phyloP scores from a whole-genome alignment of 2,888 invertebrate species.

The Eupithecia subumbrata region DNA sequence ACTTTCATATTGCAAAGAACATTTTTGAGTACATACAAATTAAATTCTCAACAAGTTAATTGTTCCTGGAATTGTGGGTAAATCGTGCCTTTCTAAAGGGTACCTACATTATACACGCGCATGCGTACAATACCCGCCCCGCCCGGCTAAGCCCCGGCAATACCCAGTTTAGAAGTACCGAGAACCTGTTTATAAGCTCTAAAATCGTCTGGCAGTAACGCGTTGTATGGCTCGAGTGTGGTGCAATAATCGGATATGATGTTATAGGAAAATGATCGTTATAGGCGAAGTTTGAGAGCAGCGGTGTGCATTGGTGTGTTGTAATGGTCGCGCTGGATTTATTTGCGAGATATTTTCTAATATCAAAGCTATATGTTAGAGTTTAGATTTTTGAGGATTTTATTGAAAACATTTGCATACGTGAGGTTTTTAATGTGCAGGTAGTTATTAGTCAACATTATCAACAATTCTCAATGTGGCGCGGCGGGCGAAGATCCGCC shows the following conservation, averaged over 20 bases:
- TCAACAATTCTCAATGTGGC: too few species aligned
- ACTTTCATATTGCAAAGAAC: slow-evolving; percentile 47
- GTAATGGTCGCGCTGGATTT: slow-evolving; percentile 8
- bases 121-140: slow-evolving; percentile 75
- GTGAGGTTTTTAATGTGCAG: not conserved
- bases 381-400: slow-evolving; percentile 16
- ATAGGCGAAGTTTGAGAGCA: slow-evolving; percentile 26
- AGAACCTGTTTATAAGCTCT: slow-evolving; percentile 41
- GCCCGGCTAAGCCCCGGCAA: slow-evolving; percentile 62
- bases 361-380: not conserved
- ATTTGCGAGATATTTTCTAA: slow-evolving; percentile 1
- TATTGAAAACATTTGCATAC: not conserved
- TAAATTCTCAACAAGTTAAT: slow-evolving; percentile 62
- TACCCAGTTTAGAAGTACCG: slow-evolving; percentile 64
- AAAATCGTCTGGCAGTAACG: slow-evolving; percentile 36
- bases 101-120: slow-evolving; percentile 55
- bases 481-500: too few species aligned
- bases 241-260: slow-evolving; percentile 29
- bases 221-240: slow-evolving; percentile 28
- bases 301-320: slow-evolving; percentile 20
- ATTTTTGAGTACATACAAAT: slow-evolving; percentile 58
- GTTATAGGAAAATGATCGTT: slow-evolving; percentile 35
- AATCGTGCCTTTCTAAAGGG: slow-evolving; percentile 45
- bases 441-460: not conserved
- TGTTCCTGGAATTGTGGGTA: slow-evolving; percentile 65